Percentiles rank a stretch among this genome's conserved stretches.
Evolutionary conservation across 2,797 vertebrate species (phyloP).

Genomic region (Ispidina lecontei): DNA sequence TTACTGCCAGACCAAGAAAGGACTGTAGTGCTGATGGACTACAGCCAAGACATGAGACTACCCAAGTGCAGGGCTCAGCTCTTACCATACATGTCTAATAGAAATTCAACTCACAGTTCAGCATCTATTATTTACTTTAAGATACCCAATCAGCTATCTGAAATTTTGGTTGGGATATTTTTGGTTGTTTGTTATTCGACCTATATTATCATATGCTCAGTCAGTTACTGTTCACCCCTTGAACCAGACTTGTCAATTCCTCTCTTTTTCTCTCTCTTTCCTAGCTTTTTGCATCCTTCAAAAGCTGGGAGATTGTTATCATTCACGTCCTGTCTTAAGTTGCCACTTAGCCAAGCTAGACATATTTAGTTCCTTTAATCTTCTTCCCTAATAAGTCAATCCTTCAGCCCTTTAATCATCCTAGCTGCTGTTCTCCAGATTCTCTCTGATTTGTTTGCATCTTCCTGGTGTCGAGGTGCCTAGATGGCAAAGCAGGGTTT

Average conservation of each 20-base stretch:
- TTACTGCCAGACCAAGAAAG: background rate
- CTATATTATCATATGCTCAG: background rate
- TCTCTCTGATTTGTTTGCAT: slow-evolving; percentile 57
- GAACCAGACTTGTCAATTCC: slow-evolving; percentile 48
- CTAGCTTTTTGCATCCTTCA: slow-evolving; percentile 47
- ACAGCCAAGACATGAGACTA: background rate
- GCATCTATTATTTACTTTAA: background rate
- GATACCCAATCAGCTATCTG: background rate
- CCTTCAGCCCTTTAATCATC: slow-evolving; percentile 70
- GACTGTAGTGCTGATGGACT: background rate
- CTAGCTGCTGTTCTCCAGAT: slow-evolving; percentile 44
- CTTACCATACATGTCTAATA: background rate
- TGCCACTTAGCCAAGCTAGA: slow-evolving; percentile 65
- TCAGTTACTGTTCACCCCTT: background rate
- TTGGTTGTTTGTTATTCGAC: background rate
- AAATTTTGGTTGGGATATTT: background rate
- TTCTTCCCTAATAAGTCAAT: slow-evolving; percentile 68
- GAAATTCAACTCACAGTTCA: background rate
- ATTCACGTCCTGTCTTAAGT: slow-evolving; percentile 66
- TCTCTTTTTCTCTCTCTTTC: slow-evolving; percentile 25
- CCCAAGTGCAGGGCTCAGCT: background rate
- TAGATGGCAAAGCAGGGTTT: slow-evolving; percentile 7
- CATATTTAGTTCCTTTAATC: slow-evolving; percentile 74
- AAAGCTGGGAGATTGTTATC: slow-evolving; percentile 65
- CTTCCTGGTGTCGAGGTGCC: slow-evolving; percentile 12